Conservation (phyloP, 2,113 vertebrate species). For the Elephas maximus region DNA sequence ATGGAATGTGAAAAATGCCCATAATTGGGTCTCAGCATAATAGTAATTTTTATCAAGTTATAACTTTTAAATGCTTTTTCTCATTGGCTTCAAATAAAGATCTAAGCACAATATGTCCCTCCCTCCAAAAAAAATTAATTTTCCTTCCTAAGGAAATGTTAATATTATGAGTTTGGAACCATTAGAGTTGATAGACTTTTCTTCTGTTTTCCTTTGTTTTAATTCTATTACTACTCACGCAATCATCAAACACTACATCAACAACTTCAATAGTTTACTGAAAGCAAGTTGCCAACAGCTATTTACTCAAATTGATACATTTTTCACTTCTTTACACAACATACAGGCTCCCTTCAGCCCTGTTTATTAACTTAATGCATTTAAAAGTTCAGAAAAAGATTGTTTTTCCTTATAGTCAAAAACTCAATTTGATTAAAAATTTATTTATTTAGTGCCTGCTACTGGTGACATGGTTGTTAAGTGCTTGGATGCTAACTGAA, state of each 20-base stretch:
- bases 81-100: neutral
- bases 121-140: neutral
- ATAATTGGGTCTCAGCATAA: neutral
- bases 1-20: neutral
- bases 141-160: neutral
- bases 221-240: neutral
- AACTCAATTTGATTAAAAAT: neutral
- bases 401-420: neutral
- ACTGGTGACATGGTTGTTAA: no score
- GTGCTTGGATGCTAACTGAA: no score
- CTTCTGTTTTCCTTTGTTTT: neutral
- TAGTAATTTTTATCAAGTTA: neutral
- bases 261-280: constrained; percentile 36
- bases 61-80: neutral
- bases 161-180: neutral
- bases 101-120: neutral
- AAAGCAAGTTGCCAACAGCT: neutral
- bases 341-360: neutral
- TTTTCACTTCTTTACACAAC: constrained; percentile 32
- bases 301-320: constrained; percentile 20
- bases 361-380: neutral
- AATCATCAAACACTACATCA: neutral
- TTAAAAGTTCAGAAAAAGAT: neutral
- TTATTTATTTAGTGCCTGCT: neutral
- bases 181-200: neutral